phyloP scores from a whole-genome alignment of 2,888 invertebrate genomes.

The Aquatica leii region DNA sequence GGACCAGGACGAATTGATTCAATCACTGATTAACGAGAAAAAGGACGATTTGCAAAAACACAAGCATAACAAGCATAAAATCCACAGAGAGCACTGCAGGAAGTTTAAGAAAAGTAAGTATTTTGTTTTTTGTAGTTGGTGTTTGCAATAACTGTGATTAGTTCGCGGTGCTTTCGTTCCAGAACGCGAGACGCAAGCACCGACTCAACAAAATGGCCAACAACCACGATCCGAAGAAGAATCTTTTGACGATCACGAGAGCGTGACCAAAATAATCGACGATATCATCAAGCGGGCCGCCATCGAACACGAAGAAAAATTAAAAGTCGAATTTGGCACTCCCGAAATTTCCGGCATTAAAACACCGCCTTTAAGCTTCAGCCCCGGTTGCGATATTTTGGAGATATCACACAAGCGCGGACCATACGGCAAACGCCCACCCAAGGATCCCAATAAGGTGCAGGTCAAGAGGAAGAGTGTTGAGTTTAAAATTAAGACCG shows the following conservation, averaged over 20 bases:
- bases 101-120: slow-evolving; percentile 21
- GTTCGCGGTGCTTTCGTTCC: too few relatives aligned
- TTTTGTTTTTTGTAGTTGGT: too few relatives aligned
- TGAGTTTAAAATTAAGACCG: not conserved
- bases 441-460: slow-evolving; percentile 21
- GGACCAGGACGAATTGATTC: slow-evolving; percentile 4
- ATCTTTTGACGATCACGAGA: slow-evolving; percentile 29
- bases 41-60: slow-evolving; percentile 23
- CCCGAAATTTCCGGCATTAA: slow-evolving; percentile 19
- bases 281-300: slow-evolving; percentile 56
- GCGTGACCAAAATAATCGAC: slow-evolving; percentile 51
- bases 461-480: slow-evolving; percentile 12
- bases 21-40: slow-evolving; percentile 11
- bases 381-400: slow-evolving; percentile 23
- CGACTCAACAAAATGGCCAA: too few relatives aligned
- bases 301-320: slow-evolving; percentile 54
- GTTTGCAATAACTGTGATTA: too few relatives aligned
- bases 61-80: slow-evolving; percentile 48
- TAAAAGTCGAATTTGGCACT: slow-evolving; percentile 12
- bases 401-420: slow-evolving; percentile 22
- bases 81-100: slow-evolving; percentile 45
- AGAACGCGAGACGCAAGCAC: too few relatives aligned
- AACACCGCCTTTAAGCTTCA: slow-evolving; percentile 27
- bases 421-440: slow-evolving; percentile 25
- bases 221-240: not conserved